Evolutionary conservation across 2,797 vertebrate genomes (phyloP).

Genomic region (Peromyscus attwateri): DNA sequence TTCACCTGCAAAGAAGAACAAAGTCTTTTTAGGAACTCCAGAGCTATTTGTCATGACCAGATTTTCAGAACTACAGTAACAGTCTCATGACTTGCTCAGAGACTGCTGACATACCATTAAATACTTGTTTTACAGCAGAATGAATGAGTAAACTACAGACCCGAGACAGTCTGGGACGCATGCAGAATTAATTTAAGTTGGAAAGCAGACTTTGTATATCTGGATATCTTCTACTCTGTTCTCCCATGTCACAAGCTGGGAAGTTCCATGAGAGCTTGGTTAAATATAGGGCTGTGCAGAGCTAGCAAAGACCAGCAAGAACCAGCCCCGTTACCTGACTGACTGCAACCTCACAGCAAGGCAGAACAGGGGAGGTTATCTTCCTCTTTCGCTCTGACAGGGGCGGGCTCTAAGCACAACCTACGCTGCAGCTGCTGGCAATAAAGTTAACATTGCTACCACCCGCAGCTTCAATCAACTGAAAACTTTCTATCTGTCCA

Average conservation of each 20-base stretch:
- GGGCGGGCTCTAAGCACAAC: background rate
- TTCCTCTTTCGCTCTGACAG: background rate
- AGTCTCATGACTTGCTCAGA: background rate
- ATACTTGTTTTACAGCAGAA: conserved; percentile 56
- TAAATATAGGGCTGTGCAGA: background rate
- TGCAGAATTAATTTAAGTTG: conserved; percentile 50
- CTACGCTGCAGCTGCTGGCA: background rate
- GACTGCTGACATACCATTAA: background rate
- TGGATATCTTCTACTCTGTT: background rate
- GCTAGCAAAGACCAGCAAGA: background rate
- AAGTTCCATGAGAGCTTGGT: background rate
- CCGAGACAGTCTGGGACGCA: conserved; percentile 1
- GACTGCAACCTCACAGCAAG: background rate
- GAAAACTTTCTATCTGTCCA: background rate
- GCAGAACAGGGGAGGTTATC: background rate
- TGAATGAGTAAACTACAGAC: background rate
- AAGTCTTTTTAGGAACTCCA: background rate
- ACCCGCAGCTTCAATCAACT: background rate
- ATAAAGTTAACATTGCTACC: accelerated
- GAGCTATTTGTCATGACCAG: background rate
- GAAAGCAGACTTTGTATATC: background rate
- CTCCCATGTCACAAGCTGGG: background rate
- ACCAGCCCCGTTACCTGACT: background rate
- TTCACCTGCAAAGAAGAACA: background rate
- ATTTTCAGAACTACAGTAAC: background rate